phyloP scores from a whole-genome alignment of 1,140 invertebrate genomes.

The Drosophila teissieri region DNA sequence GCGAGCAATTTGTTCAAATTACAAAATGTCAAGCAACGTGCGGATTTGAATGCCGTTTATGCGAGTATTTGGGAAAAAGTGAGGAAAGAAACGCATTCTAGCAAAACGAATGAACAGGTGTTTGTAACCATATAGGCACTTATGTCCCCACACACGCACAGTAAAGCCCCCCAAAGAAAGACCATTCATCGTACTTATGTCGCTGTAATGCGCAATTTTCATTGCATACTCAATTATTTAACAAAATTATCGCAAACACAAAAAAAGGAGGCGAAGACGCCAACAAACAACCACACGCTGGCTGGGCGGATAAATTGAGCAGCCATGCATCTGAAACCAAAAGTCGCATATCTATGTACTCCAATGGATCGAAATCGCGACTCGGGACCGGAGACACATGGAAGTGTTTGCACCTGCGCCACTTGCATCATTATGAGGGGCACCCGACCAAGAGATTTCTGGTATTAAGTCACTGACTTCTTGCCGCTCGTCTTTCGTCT shows the following conservation, averaged over 20 bases:
- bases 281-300: slow-evolving; percentile 41
- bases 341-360: slow-evolving; percentile 15
- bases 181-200: slow-evolving; percentile 23
- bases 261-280: slow-evolving; percentile 27
- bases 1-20: slow-evolving; percentile 74
- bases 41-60: slow-evolving; percentile 50
- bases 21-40: slow-evolving; percentile 69
- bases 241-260: slow-evolving; percentile 61
- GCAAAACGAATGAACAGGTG: slow-evolving; percentile 53
- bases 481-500: slow-evolving; percentile 33
- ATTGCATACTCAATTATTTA: slow-evolving; percentile 75
- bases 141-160: slow-evolving; percentile 8
- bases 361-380: slow-evolving; percentile 47
- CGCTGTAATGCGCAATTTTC: slow-evolving; percentile 52
- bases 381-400: slow-evolving; percentile 44
- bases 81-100: slow-evolving; percentile 65
- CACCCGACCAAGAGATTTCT: slow-evolving; percentile 72
- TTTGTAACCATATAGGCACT: slow-evolving; percentile 40
- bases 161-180: slow-evolving; percentile 5
- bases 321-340: slow-evolving; percentile 22
- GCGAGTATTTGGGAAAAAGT: slow-evolving; percentile 43
- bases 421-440: slow-evolving; percentile 53
- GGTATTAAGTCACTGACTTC: slow-evolving; percentile 80
- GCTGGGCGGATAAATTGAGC: slow-evolving; percentile 25
- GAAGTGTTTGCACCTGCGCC: slow-evolving; percentile 65